phyloP scores from a whole-genome alignment of 35 echinoderm and acorn worm species.

The Anneissia japonica region DNA sequence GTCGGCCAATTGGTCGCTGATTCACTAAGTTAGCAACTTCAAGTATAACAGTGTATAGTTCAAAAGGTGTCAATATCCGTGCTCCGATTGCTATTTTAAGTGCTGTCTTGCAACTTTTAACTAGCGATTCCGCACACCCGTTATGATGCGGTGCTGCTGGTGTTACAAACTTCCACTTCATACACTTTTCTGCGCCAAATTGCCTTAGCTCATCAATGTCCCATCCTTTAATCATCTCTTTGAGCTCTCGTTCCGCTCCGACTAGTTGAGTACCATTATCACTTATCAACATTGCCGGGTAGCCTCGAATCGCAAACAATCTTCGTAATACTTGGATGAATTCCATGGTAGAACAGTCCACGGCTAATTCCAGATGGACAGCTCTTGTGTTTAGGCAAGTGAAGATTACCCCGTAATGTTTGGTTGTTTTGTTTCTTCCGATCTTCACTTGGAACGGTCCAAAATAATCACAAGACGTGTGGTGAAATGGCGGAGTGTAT shows the following conservation, averaged over 20 bases:
- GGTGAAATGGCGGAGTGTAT: too few species aligned
- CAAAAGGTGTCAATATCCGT: conserved; percentile 16
- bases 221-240: conserved; percentile 49
- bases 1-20: conserved; percentile 38
- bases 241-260: conserved; percentile 46
- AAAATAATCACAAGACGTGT: conserved; percentile 70
- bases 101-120: conserved; percentile 43
- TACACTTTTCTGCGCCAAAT: conserved; percentile 44
- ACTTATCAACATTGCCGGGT: conserved; percentile 33
- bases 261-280: conserved; percentile 60
- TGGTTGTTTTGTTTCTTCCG: conserved; percentile 26
- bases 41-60: conserved; percentile 45
- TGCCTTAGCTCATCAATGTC: conserved; percentile 27
- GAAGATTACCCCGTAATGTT: too few species aligned
- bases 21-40: conserved; percentile 48
- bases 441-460: conserved; percentile 54
- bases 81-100: background rate
- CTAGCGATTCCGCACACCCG: conserved; percentile 29
- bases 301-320: conserved; percentile 12
- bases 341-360: too few species aligned
- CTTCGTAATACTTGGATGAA: too few species aligned
- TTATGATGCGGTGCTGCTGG: conserved; percentile 30
- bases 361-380: too few species aligned
- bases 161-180: conserved; percentile 46
- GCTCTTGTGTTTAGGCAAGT: too few species aligned